These are phyloP conservation scores for Erannis defoliaria DNA, from an alignment of 2,888 invertebrate genomes.

Conservation along the genomic window DNA sequence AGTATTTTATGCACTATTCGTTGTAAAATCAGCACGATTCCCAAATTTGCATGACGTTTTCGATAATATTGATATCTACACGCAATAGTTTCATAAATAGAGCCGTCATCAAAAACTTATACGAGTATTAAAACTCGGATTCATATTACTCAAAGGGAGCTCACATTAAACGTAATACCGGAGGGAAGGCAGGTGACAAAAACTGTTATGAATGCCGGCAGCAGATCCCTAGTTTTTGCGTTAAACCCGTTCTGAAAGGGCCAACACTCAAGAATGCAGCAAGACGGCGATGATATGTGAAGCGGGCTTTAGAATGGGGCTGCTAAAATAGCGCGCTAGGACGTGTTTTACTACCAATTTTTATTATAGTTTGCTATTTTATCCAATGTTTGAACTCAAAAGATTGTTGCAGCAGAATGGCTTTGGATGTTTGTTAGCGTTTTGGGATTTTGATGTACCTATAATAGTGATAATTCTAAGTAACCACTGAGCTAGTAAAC, in stretches of 20 bases:
- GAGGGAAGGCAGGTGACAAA: constrained; percentile 73
- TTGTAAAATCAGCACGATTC: too few species aligned
- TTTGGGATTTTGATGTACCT: too few species aligned
- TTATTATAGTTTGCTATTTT: background rate
- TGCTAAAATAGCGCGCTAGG: constrained; percentile 40
- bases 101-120: constrained; percentile 23
- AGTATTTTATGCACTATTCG: too few species aligned
- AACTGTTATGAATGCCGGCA: constrained; percentile 75
- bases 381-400: background rate
- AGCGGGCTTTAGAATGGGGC: constrained; percentile 42
- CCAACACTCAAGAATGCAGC: constrained; percentile 68
- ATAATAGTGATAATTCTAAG: too few species aligned
- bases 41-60: background rate
- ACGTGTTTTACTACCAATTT: constrained; percentile 16
- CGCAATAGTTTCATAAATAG: constrained; percentile 9
- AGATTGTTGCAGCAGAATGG: background rate
- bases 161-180: constrained; percentile 63
- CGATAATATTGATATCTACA: constrained; percentile 4
- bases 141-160: constrained; percentile 57
- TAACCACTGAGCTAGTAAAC: too few species aligned
- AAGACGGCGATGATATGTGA: constrained; percentile 48
- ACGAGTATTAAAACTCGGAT: constrained; percentile 48
- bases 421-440: too few species aligned
- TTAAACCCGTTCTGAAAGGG: constrained; percentile 70
- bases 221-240: constrained; percentile 70